Base-by-base conservation (phyloP, 2,113 vertebrate genomes). In the Saguinus midas region DNA sequence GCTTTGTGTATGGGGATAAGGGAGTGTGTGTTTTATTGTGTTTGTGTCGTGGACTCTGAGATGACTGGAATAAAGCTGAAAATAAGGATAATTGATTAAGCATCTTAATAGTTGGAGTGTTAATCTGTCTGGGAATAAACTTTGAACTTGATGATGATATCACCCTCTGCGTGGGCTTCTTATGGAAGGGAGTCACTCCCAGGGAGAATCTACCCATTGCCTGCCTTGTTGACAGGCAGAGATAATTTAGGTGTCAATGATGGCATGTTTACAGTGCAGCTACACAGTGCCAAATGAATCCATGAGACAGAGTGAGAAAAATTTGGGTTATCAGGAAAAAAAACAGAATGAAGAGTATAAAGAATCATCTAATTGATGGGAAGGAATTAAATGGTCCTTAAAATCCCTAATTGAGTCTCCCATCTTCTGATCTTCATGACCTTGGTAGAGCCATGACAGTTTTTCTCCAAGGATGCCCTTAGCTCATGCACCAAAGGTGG, bases 81-180 rank as follows among this genome's bases (percentile, higher is more conserved):
- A 99, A 99, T 97, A 99, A 99, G 1, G 99, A 99, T 83, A 99
- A 99, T 92, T 99, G 99, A 98, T 99, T 99, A 98, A 99, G 99
- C 97, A 99, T 99, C 97, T 99, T 98, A 98, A 98, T 8, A 99
- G 99, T 98, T 99, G 99, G 27, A 98, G 99, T n/a, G 99, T 99
- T 98, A 99, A 99, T 98, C 99, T 99, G 98, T 99, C 99, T 0
- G 99, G 99, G 97, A 99, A 99, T 98, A 99, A 92, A 99, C 99
- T 91, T 99, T 99, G 97, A 99, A 99, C 98, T 99, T 99, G 96
- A 99, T 99, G 0, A 99, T 99, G 97, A 99, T 98, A 97, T 99
- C 99, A 78, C 99, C 99, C 1, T 98, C 96, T 99, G 99, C 48
- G 98, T 98, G 48, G 99, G 99, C 95, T 98, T 99, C 98, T 99